Evolutionary conservation across 2,113 vertebrate species (phyloP).

Genomic region (Amphiprion percula): DNA sequence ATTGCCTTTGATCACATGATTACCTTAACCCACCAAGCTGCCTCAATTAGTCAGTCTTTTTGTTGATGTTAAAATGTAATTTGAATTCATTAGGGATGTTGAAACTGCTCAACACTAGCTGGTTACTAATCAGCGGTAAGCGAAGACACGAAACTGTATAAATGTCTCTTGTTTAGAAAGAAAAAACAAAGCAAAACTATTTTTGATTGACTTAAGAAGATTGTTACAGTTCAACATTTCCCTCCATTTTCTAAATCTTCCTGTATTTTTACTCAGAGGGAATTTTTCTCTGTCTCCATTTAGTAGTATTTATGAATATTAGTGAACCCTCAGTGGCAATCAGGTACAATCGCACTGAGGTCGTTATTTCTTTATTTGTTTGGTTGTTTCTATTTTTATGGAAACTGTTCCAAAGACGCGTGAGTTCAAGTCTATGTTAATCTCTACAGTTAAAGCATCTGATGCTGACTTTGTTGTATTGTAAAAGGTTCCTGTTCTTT

Average conservation of each 20-base stretch:
- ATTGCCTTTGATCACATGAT: background rate
- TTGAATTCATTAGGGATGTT: background rate
- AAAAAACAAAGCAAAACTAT: background rate
- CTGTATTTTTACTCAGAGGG: background rate
- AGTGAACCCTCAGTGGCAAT: background rate
- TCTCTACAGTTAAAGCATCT: constrained; percentile 7
- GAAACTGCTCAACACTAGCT: background rate
- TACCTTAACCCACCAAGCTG: background rate
- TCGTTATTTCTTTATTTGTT: background rate
- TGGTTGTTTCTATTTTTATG: background rate
- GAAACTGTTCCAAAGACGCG: background rate
- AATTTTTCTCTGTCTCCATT: background rate
- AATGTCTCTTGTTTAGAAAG: background rate
- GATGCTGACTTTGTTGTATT: constrained; percentile 16
- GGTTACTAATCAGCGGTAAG: constrained; percentile 2
- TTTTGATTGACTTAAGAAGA: constrained; percentile 21
- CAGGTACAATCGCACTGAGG: background rate
- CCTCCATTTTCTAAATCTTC: background rate
- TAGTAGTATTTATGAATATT: background rate
- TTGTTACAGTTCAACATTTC: constrained; percentile 12
- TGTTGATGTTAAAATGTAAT: constrained; percentile 8
- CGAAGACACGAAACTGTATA: background rate
- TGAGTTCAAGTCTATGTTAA: background rate
- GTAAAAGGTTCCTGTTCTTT: background rate
- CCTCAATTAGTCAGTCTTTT: background rate